phyloP scores from a whole-genome alignment of 2,888 invertebrate genomes.

The Euzophera pinguis region DNA sequence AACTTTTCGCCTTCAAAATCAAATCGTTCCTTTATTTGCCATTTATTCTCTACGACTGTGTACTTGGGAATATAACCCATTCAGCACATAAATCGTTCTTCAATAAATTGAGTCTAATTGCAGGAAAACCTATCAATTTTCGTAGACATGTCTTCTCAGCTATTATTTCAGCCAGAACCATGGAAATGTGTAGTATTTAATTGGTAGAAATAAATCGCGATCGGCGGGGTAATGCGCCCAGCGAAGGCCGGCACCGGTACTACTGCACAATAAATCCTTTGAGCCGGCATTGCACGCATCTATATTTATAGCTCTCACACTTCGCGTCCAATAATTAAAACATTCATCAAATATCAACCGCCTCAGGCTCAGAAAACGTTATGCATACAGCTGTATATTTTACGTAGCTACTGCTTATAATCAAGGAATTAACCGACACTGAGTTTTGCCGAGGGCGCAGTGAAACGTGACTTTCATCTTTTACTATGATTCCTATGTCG shows the following conservation, averaged over 20 bases:
- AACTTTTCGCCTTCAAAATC: too few relatives aligned
- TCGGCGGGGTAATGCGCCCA: conserved; percentile 33
- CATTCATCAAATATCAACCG: conserved; percentile 35
- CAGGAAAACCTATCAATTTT: not conserved
- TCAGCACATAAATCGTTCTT: not conserved
- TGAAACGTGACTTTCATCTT: too few relatives aligned
- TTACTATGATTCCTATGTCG: too few relatives aligned
- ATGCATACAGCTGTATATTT: not conserved
- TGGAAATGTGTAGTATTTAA: conserved; percentile 14
- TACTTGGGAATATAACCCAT: too few relatives aligned
- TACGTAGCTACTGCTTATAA: conserved; percentile 22
- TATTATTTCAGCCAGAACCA: not conserved
- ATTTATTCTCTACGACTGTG: too few relatives aligned
- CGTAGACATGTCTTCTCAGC: not conserved
- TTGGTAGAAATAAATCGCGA: conserved; percentile 22
- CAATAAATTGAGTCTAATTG: not conserved
- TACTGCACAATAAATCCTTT: conserved; percentile 49
- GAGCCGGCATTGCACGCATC: conserved; percentile 29
- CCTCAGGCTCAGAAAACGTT: conserved; percentile 14
- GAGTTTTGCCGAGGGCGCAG: not conserved
- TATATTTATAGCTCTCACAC: conserved; percentile 46
- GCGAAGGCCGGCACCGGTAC: conserved; percentile 39
- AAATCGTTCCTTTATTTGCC: too few relatives aligned
- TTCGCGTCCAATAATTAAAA: conserved; percentile 52
- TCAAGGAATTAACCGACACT: conserved; percentile 16